Conservation (phyloP, 2,797 vertebrate genomes). For the Leuciscus waleckii region DNA sequence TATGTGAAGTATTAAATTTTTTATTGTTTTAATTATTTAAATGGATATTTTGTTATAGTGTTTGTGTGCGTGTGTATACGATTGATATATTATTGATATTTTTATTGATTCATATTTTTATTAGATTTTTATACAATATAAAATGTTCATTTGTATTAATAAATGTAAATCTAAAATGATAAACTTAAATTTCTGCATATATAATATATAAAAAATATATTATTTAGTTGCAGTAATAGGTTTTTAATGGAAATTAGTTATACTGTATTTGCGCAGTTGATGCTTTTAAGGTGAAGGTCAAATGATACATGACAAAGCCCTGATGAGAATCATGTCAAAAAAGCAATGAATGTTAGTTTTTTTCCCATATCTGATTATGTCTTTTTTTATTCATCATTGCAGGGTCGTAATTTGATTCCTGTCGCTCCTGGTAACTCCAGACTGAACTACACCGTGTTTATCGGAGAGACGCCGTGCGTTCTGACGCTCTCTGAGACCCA, state of each 20-base stretch:
- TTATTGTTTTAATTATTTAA: too few species aligned
- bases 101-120: too few species aligned
- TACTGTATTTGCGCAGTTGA: not conserved
- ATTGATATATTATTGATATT: not conserved
- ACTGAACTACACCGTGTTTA: conserved; percentile 89
- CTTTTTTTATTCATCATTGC: conserved; percentile 26
- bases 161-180: not conserved
- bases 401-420: conserved; percentile 94
- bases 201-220: not conserved
- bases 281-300: not conserved
- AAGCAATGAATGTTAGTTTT: not conserved
- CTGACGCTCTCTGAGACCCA: conserved; percentile 87
- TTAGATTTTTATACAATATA: not conserved
- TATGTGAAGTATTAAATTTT: not conserved
- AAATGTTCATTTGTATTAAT: not conserved
- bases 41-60: too few species aligned
- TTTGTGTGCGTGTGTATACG: too few species aligned
- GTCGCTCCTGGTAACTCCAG: conserved; percentile 87
- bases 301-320: not conserved
- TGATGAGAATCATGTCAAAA: not conserved
- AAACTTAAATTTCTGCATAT: not conserved
- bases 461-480: conserved; percentile 84
- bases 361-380: not conserved
- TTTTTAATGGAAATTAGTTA: not conserved
- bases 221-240: not conserved